A percentile compares a stretch with the other conserved stretches of the same genome.
Evolutionary conservation across 2,888 invertebrate genomes (phyloP).

Genomic region (Azorinus chamasolen): DNA sequence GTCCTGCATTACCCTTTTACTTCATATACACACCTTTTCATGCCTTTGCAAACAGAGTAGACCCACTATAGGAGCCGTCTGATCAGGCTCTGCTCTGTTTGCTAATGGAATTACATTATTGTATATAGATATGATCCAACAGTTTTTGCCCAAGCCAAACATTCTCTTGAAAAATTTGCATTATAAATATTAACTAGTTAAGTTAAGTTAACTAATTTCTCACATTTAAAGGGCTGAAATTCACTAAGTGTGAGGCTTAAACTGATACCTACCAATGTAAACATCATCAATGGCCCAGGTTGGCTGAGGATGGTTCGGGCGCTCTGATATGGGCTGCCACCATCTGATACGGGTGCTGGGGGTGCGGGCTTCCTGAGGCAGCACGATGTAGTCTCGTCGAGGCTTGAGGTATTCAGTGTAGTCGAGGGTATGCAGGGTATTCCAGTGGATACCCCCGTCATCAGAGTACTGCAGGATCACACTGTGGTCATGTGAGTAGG

Average conservation of each 20-base stretch:
- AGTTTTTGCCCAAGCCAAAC: too few relatives aligned
- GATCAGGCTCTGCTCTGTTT: too few relatives aligned
- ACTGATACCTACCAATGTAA: slow-evolving; percentile 78
- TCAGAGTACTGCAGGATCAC: slow-evolving; percentile 84
- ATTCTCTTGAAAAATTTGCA: too few relatives aligned
- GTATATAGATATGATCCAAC: too few relatives aligned
- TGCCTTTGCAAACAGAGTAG: too few relatives aligned
- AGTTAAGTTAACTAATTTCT: too few relatives aligned
- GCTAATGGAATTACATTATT: too few relatives aligned
- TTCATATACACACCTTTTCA: too few relatives aligned
- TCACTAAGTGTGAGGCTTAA: background rate
- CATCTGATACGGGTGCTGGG: slow-evolving; percentile 82
- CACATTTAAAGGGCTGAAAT: too few relatives aligned
- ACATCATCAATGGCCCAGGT: slow-evolving; percentile 86
- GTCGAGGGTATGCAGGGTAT: slow-evolving; percentile 83
- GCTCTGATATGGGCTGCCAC: slow-evolving; percentile 81
- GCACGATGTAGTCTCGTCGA: slow-evolving; percentile 80
- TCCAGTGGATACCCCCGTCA: slow-evolving; percentile 85
- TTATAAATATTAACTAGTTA: too few relatives aligned
- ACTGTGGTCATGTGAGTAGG: slow-evolving; percentile 79
- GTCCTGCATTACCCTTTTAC: too few relatives aligned
- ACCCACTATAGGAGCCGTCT: too few relatives aligned
- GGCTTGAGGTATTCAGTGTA: slow-evolving; percentile 78
- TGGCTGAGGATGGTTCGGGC: slow-evolving; percentile 66
- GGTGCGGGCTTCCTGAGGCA: slow-evolving; percentile 82